phyloP scores from a whole-genome alignment of 2,797 vertebrate genomes.

The Agapornis canus region DNA sequence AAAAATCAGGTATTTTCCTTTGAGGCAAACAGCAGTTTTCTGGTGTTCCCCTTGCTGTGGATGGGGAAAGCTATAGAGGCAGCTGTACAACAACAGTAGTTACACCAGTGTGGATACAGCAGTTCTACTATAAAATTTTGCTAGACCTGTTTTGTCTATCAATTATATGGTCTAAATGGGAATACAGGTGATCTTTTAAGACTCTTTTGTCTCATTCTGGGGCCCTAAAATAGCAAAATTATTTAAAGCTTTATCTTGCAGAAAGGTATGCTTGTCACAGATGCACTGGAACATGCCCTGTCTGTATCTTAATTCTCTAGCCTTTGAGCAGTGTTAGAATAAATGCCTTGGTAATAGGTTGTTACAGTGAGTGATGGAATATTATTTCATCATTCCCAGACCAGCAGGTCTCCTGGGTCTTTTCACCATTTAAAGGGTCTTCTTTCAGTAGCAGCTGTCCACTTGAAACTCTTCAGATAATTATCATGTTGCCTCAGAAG shows the following conservation, averaged over 20 bases:
- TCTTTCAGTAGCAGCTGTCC: background rate
- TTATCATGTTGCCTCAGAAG: conserved; percentile 3
- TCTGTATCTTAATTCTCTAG: background rate
- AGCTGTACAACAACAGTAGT: fast-evolving
- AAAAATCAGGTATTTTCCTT: background rate
- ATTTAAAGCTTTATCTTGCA: background rate
- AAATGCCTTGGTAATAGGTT: background rate
- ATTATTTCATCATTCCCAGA: conserved; percentile 19
- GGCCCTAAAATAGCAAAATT: background rate
- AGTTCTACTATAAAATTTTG: background rate
- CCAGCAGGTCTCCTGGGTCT: background rate
- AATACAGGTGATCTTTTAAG: background rate
- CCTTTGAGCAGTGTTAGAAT: conserved; percentile 18
- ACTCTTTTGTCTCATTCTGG: background rate
- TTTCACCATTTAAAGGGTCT: background rate
- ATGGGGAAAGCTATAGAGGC: background rate
- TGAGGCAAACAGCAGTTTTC: background rate
- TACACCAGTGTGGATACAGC: background rate
- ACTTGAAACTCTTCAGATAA: conserved; percentile 1
- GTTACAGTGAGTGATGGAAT: background rate
- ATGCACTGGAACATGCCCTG: background rate
- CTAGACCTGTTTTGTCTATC: background rate
- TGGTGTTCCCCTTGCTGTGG: background rate
- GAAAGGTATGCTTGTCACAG: background rate
- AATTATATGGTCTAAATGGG: background rate